Evolutionary conservation across 2,113 vertebrate species (phyloP), one percentile per base, ranked within the genome.

Genomic region (Zosterops pallidus): DNA sequence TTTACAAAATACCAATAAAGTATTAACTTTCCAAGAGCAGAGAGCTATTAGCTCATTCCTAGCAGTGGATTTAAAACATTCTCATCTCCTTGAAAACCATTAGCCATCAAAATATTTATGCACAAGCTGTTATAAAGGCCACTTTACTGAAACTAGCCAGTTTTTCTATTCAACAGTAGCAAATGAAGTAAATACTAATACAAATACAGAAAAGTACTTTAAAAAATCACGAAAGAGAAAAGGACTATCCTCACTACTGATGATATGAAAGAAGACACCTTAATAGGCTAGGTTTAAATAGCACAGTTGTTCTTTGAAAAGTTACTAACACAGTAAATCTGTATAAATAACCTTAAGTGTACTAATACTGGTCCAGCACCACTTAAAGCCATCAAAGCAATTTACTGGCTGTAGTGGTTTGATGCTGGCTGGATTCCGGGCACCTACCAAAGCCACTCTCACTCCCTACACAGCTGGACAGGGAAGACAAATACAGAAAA

Each of bases 271-370:
- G 92, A 87, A 85, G 31, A 79, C 52, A 41, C 39, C 74, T 92
- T 86, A 93, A 95, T 10, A 81, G 55, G 37, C 65, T 59, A 83
- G 53, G 57, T 92, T 94, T 79, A 92, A 96, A 91, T 57, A 47
- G 31, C 42, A 52, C 44, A 83, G 93, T 96, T 96, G 86, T 65
- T 96, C 83, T 92, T 62, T 41, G 75, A 86, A 94, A 97, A 97
- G 94, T 90, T 90, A 77, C 94, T 83, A 93, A 84, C 83, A 94
- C 29, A 92, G 81, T 93, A 96, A 95, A 96, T 96, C 95, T 89
- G 56, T 83, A 49, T 85, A 95, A 97, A 97, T 95, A 97, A 93
- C 82, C 94, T 93, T 31, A 74, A 94, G 86, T 94, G 90, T 83
- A 91, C 80, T 65, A 52, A 47, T 81, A 91, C 87, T 94, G 94